Percentiles rank a stretch among this genome's conserved stretches.
Conservation (phyloP, 2,113 vertebrate species). For the Gymnogyps californianus region DNA sequence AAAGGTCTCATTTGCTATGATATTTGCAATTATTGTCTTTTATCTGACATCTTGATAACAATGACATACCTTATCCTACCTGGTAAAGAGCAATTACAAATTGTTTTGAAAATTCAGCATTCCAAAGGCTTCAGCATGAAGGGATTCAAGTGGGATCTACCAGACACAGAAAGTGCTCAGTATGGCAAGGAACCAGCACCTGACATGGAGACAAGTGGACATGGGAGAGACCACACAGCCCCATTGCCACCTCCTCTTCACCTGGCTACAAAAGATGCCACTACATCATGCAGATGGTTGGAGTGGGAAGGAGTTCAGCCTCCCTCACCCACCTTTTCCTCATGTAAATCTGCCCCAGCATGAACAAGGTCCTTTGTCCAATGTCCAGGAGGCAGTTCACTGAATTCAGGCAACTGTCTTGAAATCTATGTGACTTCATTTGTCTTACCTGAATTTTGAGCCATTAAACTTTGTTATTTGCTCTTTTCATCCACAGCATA, state of each 20-base stretch:
- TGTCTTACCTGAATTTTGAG: neutral
- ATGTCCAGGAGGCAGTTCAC: neutral
- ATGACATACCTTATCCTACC: neutral
- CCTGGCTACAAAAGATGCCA: neutral
- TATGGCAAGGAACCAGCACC: neutral
- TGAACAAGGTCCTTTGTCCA: neutral
- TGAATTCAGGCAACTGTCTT: neutral
- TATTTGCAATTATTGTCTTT: conserved; percentile 19
- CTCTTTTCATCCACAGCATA: neutral
- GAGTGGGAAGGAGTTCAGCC: neutral
- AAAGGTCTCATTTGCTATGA: neutral
- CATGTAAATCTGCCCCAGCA: neutral
- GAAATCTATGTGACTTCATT: neutral
- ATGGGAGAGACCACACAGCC: neutral
- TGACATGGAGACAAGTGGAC: neutral
- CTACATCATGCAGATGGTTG: neutral
- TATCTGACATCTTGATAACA: neutral
- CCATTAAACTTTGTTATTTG: neutral
- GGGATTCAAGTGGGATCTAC: neutral
- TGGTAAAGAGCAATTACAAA: neutral
- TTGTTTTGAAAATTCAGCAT: neutral
- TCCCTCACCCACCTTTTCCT: neutral
- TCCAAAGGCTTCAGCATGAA: neutral
- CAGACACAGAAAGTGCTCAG: neutral
- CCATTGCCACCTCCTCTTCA: neutral